Evolutionary conservation across 2,113 vertebrate genomes (phyloP).

Genomic region (Dipodomys spectabilis): DNA sequence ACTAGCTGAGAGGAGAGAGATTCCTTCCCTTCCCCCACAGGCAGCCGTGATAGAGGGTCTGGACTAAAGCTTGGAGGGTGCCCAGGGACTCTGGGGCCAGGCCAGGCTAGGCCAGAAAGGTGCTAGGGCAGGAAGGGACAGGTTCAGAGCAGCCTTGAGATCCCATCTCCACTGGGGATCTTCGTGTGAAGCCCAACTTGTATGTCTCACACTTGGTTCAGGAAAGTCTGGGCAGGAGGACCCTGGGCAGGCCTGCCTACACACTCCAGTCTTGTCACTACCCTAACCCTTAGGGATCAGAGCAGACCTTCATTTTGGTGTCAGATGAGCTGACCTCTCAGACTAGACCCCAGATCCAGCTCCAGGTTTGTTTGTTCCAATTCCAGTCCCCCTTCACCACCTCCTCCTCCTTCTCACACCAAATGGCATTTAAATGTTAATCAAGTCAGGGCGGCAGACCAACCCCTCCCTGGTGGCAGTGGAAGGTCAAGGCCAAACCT

Average conservation of each 20-base stretch:
- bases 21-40: background rate
- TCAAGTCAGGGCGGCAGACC: constrained; percentile 85
- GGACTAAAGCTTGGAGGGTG: background rate
- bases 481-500: constrained; percentile 87
- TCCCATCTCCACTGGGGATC: background rate
- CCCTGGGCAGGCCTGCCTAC: background rate
- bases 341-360: constrained; percentile 46
- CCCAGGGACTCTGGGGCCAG: background rate
- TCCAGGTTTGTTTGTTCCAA: constrained; percentile 86
- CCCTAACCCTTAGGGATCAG: constrained; percentile 40
- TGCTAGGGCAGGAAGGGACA: background rate
- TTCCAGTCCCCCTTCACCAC: background rate
- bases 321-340: constrained; percentile 75
- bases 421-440: constrained; percentile 93
- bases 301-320: constrained; percentile 70
- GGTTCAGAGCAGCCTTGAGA: background rate
- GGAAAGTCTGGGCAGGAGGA: background rate
- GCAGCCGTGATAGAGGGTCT: background rate
- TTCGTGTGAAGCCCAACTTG: rapidly evolving
- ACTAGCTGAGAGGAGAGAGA: background rate
- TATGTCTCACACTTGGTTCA: background rate
- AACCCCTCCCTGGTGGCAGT: constrained; percentile 77
- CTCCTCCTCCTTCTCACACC: constrained; percentile 80
- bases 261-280: background rate
- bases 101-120: background rate